Base-by-base conservation (phyloP, 2,888 invertebrate species). In the Drosophila dives region DNA sequence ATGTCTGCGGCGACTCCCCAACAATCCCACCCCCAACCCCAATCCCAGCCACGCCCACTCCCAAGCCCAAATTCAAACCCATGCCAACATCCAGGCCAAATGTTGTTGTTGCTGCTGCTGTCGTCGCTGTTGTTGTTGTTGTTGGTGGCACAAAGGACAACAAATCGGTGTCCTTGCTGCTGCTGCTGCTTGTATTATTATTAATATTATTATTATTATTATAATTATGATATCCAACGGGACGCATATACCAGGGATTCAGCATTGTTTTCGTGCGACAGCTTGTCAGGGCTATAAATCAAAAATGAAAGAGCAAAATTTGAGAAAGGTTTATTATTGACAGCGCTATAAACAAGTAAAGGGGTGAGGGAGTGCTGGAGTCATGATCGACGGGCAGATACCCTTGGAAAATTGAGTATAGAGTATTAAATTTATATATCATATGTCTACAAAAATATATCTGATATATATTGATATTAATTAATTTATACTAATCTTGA, bases 181-280 rank as follows among this genome's bases (percentile, higher is more conserved):
- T 71, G 29, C 17, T 60, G 76, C 81, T 32, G 50, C 12, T 54
- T 23, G 20, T 53, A 33, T 26, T 54, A 78, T 91, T 36, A 38
- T 11, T 54, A 23, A 15, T 53, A 33, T 17, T 54, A 10, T 34
- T 54, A 54, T 55, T 55, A 55, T 55, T 55, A 55, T 55, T 71
- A 79, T 91, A 85, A 91, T 91, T 87, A 80, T 89, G 90, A 84
- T 89, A 89, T 85, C 79, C 81, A 54, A 81, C 77, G 48, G 90
- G 90, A 64, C 86, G 75, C 81, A 90, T 86, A 80, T 90, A 87
- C 91, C 90, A 90, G 34, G 91, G 86, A 80, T 72, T 89, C 26
- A 78, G 74, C 72, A 85, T 77, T 77, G 85, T 78, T 81, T 83
- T 83, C 72, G 87, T 73, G 64, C 88, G 86, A 86, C 84, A 86